Evolutionary conservation across 2,113 vertebrate genomes (phyloP).

Genomic region (Anguilla rostrata): DNA sequence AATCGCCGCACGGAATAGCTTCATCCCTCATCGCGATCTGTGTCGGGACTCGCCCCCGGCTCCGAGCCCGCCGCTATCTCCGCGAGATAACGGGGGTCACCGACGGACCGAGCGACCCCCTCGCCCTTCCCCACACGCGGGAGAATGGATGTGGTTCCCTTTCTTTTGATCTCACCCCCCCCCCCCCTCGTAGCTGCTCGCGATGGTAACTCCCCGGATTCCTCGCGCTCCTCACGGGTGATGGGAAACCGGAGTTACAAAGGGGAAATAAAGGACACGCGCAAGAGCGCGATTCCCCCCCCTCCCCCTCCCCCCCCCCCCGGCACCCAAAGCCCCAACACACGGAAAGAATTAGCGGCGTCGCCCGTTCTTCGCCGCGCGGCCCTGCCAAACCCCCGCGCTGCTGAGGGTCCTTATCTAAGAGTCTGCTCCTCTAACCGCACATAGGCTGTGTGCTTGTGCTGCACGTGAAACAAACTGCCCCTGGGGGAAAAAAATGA

Average conservation of each 20-base stretch:
- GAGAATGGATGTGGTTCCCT: background rate
- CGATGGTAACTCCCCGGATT: background rate
- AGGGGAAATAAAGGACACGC: constrained; percentile 26
- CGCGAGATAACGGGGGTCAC: background rate
- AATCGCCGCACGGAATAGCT: background rate
- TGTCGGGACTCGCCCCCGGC: background rate
- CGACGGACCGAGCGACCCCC: background rate
- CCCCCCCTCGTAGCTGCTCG: background rate
- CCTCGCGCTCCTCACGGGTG: background rate
- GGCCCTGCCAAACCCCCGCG: constrained; percentile 25
- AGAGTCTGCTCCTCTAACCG: constrained; percentile 12
- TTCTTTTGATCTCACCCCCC: background rate
- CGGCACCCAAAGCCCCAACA: constrained; percentile 7
- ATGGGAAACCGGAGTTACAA: background rate
- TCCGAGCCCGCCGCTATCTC: background rate
- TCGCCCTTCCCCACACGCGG: background rate
- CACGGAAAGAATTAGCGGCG: constrained; percentile 35
- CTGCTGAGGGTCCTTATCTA: constrained; percentile 40
- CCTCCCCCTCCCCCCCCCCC: background rate
- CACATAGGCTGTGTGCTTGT: constrained; percentile 18
- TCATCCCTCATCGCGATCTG: background rate
- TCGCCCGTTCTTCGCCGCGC: constrained; percentile 4
- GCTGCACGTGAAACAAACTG: constrained; percentile 23
- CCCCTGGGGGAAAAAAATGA: background rate
- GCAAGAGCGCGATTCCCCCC: background rate